Evolutionary conservation across 2,888 invertebrate genomes (phyloP), one percentile per base, ranked within the genome.

Genomic region (Neelides folsomi): DNA sequence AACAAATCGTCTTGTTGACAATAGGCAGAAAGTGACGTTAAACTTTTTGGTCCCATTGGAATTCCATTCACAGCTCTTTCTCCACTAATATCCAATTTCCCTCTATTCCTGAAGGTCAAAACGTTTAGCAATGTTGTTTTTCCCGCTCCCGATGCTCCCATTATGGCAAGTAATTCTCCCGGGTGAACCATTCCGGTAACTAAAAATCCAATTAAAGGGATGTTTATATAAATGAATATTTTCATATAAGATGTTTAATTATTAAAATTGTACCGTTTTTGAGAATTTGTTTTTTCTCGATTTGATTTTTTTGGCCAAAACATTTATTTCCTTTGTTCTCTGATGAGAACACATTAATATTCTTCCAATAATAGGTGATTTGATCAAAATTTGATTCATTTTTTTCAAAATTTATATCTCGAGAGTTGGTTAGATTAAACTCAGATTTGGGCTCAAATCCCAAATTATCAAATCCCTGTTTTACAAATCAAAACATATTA

Each of bases 1-100:
- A 94, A 94, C 48, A 93, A 73, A 70, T 94, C 93, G 65, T 92
- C 86, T 69, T 94, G 94, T 67, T 93, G 92, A 0, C 94, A 90
- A 66, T 93, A 94, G 0, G 89, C 90, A 15, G 86, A 85, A 37
- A 86, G 75, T 8, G 84, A 81, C 49, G 81, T 82, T 66, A 85
- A 75, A 38, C 79, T 78, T 54, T 79, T 80, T 10, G 79, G 79
- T 19, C 62, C 56, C 1, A 86, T 80, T 2, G 80, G 79, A 65
- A 79, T 77, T 0, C 89, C 90, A 67, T 93, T 93, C 13, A 88
- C 71, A 49, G 75, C 75, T 61, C 77, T 69, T 19, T 71, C 67
- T 9, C 79, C 79, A 10, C 73, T 73, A 41, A 83, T 77, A 13
- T 79, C 76, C 2, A 86, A 76, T 50, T 66, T 64, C 2, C 81